These are phyloP conservation scores for Shinisaurus crocodilurus DNA, from an alignment of 2,113 vertebrate genomes.

Conservation along the genomic window DNA sequence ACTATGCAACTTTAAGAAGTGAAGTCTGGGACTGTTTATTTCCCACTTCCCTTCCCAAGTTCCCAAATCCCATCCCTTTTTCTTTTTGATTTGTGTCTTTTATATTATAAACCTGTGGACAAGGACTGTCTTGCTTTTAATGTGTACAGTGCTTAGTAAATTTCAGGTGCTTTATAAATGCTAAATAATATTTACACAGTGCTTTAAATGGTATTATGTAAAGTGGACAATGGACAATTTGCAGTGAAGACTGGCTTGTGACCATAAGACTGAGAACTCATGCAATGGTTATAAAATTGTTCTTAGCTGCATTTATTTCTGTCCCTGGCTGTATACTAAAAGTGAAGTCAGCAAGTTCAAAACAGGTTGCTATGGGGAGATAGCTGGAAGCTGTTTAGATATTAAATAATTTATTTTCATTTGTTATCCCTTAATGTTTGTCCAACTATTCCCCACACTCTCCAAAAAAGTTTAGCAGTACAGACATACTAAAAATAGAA, in stretches of 20 bases:
- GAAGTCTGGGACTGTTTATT: too few species aligned
- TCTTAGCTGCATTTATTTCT: background rate
- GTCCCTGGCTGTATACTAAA: constrained; percentile 8
- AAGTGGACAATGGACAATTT: background rate
- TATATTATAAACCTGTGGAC: background rate
- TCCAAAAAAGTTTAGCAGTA: constrained; percentile 31
- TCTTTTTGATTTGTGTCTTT: background rate
- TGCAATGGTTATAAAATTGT: background rate
- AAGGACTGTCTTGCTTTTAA: background rate
- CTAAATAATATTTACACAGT: background rate
- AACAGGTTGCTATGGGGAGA: background rate
- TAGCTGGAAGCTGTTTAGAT: background rate
- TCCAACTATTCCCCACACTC: constrained; percentile 21
- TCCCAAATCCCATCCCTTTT: background rate
- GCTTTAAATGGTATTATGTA: background rate
- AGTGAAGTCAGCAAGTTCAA: background rate
- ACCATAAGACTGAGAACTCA: background rate
- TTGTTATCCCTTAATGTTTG: constrained; percentile 1
- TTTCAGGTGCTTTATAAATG: background rate
- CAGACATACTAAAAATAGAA: constrained; percentile 65
- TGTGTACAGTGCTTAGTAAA: background rate
- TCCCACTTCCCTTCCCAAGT: background rate
- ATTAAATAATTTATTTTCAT: constrained; percentile 9
- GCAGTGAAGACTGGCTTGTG: constrained; percentile 8
- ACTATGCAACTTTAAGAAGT: background rate